A percentile compares a stretch with the other conserved stretches of the same genome.
Conservation (phyloP, 2,113 vertebrate species). For the Hymenochirus boettgeri region DNA sequence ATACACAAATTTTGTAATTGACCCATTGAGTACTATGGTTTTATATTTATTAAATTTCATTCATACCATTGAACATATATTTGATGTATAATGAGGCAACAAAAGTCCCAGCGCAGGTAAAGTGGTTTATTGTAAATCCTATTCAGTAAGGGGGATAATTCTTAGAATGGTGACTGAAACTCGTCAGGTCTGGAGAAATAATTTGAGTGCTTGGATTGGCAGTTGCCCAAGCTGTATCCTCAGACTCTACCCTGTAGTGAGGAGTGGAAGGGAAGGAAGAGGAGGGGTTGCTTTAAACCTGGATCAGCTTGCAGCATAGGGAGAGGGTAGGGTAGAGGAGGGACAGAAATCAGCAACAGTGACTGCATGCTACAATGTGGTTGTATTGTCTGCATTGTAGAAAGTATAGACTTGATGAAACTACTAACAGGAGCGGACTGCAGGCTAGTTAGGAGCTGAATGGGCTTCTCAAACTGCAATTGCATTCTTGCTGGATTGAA, state of each 20-base stretch:
- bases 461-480: not conserved
- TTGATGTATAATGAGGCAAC: not conserved
- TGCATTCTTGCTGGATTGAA: not conserved
- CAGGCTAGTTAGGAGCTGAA: not conserved
- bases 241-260: constrained; percentile 35
- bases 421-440: not conserved
- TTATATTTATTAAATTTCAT: too few relatives aligned
- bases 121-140: not conserved
- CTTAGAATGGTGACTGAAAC: constrained; percentile 32
- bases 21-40: too few relatives aligned
- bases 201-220: constrained; percentile 32
- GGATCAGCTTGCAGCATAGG: constrained; percentile 38
- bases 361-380: constrained; percentile 18
- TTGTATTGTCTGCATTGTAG: not conserved
- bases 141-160: not conserved
- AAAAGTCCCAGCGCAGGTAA: not conserved
- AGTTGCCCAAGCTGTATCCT: constrained; percentile 37
- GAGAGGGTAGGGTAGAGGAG: constrained; percentile 30
- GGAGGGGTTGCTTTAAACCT: constrained; percentile 27
- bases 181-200: constrained; percentile 39
- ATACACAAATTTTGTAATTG: too few relatives aligned
- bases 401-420: constrained; percentile 4
- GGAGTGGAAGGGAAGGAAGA: constrained; percentile 42
- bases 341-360: constrained; percentile 26
- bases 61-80: not conserved